Evolutionary conservation across 2,888 invertebrate species (phyloP), one percentile per base, ranked within the genome.

Genomic region (Parochlus steinenii): DNA sequence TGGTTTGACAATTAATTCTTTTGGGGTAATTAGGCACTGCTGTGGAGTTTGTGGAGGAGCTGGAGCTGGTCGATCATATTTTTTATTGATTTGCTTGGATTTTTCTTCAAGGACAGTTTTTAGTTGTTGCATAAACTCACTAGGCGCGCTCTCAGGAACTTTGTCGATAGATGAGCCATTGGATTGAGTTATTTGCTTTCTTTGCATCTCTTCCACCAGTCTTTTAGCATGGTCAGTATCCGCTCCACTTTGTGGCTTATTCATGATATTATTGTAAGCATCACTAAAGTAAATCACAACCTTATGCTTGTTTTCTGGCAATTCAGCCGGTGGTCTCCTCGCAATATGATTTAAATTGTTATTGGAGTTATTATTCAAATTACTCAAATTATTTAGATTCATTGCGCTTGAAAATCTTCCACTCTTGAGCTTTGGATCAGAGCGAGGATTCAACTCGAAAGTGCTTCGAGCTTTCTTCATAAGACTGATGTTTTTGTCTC

Each of bases 201-300:
- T 19, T 29, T 19, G 18, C 31, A 25, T 32, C 25, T 33, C 30
- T 18, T 32, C 27, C 26, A 19, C 34, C 32, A 28, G 40, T 33
- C n/a, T 7, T 19, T 7, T 18, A 6, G 20, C 29, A 33, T 29
- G 24, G 35, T 26, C 38, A 27, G 29, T 25, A 33, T 33, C 30
- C 11, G 20, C 17, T 15, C 18, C 31, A 27, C 18, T 24, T 20
- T 12, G 11, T 31, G 25, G 19, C 28, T 29, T 33, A 12, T 33
- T 23, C 8, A 34, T 12, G 20, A 27, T 33, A 19, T 33, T 30
- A 5, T 31, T 26, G 14, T 23, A 33, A 33, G 28, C 70, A 48
- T 76, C 76, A 20, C 75, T 76, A 44, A 75, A 76, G 51, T 75
- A 76, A 46, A 76, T 74, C 31, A 76, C 71, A n/a, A 75, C 74